These are phyloP conservation scores for Spea hammondii DNA, from an alignment of 2,797 vertebrate species.

Conservation along the genomic window DNA sequence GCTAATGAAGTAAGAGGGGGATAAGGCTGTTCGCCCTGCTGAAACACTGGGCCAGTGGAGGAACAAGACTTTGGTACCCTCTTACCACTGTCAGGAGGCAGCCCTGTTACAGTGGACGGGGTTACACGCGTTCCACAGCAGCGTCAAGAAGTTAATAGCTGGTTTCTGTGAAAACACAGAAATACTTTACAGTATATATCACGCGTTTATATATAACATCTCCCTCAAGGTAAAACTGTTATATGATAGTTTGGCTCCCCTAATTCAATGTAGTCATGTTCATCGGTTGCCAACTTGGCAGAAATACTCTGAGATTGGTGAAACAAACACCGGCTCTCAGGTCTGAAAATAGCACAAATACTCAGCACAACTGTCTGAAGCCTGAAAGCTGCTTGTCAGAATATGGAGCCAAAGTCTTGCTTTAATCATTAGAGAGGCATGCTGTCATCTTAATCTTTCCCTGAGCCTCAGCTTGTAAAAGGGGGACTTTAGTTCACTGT, in stretches of 20 bases:
- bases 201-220: constrained; percentile 14
- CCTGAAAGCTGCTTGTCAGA: background rate
- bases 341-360: constrained; percentile 7
- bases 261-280: constrained; percentile 4
- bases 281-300: constrained; percentile 25
- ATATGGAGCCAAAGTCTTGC: background rate
- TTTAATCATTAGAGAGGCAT: background rate
- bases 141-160: background rate
- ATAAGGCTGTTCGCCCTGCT: too few relatives aligned
- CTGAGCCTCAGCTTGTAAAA: background rate
- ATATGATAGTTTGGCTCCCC: constrained; percentile 7
- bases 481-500: background rate
- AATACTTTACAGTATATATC: background rate
- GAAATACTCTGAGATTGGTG: background rate
- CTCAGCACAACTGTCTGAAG: background rate
- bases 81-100: too few relatives aligned
- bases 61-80: too few relatives aligned
- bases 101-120: too few relatives aligned
- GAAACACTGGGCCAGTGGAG: too few relatives aligned
- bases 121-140: background rate
- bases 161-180: constrained; percentile 3
- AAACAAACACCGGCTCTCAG: constrained; percentile 2
- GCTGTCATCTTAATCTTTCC: background rate
- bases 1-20: too few relatives aligned
- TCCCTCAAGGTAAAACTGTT: constrained; percentile 31